Percentiles rank a stretch among this genome's conserved stretches.
Conservation (phyloP, 2,113 vertebrate species). For the Galbula dea region DNA sequence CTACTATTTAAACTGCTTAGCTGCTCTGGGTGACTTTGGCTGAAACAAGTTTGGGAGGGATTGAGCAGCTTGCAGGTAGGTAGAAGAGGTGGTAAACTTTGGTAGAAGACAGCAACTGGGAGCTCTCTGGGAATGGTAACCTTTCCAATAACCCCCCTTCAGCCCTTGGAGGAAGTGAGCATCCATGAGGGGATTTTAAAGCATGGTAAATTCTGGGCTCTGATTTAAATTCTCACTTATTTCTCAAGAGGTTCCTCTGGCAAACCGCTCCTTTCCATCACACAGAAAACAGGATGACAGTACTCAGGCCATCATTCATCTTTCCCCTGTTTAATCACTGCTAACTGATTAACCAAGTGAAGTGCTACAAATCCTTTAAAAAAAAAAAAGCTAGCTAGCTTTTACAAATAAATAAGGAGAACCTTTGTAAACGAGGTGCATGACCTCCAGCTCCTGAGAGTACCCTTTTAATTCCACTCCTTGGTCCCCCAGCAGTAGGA, state of each 20-base stretch:
- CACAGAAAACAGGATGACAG: background rate
- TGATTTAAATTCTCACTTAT: background rate
- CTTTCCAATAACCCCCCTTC: background rate
- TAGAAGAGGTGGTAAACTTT: background rate
- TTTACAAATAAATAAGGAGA: background rate
- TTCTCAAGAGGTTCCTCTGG: conserved; percentile 34
- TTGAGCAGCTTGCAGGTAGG: background rate
- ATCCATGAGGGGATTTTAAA: background rate
- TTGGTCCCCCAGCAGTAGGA: fast-evolving
- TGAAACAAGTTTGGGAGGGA: background rate
- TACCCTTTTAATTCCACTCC: background rate
- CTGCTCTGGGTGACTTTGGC: background rate
- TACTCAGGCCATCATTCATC: conserved; percentile 5
- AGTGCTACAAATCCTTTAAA: background rate
- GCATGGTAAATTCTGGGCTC: background rate
- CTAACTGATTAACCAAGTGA: conserved; percentile 55
- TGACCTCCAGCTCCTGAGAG: background rate
- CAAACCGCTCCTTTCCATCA: background rate
- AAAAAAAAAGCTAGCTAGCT: background rate
- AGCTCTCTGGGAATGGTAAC: background rate
- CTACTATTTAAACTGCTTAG: conserved; percentile 6
- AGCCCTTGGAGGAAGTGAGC: background rate
- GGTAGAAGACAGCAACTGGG: background rate
- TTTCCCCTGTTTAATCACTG: conserved; percentile 40
- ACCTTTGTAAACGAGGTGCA: background rate